Conservation (phyloP, 2,888 invertebrate species). For the Adela reaumurella region DNA sequence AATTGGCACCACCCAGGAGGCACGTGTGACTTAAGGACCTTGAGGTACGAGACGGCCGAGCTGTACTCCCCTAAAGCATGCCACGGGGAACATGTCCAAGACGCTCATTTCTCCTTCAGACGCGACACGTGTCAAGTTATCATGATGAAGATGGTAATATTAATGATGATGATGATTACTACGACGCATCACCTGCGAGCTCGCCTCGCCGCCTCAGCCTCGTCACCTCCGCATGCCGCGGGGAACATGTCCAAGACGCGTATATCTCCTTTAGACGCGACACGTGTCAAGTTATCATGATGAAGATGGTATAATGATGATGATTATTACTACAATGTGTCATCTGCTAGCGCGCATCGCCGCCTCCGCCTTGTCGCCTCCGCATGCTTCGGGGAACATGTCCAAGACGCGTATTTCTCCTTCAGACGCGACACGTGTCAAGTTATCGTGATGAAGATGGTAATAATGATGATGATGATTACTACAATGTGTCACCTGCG, state of each 20-base stretch:
- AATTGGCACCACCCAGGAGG: too few relatives aligned
- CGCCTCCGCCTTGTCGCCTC: conserved; percentile 23
- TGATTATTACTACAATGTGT: too few relatives aligned
- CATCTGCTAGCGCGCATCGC: conserved; percentile 1
- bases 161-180: too few relatives aligned
- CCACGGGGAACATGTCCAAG: conserved; percentile 29
- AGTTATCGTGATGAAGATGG: conserved; percentile 43
- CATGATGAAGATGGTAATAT: too few relatives aligned
- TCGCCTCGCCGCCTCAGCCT: conserved; percentile 10
- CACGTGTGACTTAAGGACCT: too few relatives aligned
- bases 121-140: conserved; percentile 33
- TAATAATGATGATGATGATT: too few relatives aligned
- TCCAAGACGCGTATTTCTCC: conserved; percentile 32
- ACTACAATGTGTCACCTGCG: too few relatives aligned
- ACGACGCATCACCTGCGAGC: too few relatives aligned
- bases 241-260: conserved; percentile 30
- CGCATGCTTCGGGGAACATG: conserved; percentile 31
- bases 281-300: conserved; percentile 37
- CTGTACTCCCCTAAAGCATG: too few relatives aligned
- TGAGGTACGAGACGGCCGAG: too few relatives aligned
- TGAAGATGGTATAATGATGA: too few relatives aligned
- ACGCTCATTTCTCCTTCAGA: conserved; percentile 29
- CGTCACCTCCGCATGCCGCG: conserved; percentile 32
- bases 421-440: conserved; percentile 25
- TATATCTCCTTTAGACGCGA: conserved; percentile 28